Evolutionary conservation across 2,113 vertebrate species (phyloP).

Genomic region (Coryphaenoides rupestris): DNA sequence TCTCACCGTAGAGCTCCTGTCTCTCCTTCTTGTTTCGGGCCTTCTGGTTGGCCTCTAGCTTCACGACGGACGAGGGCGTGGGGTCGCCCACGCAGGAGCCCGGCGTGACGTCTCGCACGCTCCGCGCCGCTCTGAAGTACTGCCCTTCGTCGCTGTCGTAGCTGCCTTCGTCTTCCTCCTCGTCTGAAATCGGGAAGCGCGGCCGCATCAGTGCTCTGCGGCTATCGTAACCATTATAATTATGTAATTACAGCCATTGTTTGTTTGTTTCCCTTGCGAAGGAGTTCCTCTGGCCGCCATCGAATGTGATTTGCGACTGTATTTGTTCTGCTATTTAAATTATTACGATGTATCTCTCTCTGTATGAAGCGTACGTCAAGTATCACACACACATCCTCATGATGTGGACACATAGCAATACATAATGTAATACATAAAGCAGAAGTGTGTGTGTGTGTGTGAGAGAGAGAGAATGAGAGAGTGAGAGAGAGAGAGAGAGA

Average conservation of each 20-base stretch:
- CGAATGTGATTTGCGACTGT: too few species aligned
- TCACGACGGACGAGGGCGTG: conserved; percentile 90
- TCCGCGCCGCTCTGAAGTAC: conserved; percentile 57
- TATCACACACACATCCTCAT: too few species aligned
- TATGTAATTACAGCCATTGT: not conserved
- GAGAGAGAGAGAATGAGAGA: too few species aligned
- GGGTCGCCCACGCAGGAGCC: conserved; percentile 76
- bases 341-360: too few species aligned
- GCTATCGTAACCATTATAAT: not conserved
- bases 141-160: conserved; percentile 84
- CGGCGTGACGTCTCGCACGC: conserved; percentile 64
- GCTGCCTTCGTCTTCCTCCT: conserved; percentile 77
- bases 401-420: too few species aligned
- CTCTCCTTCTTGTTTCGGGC: conserved; percentile 95
- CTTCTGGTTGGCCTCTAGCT: conserved; percentile 96
- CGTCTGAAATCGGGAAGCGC: conserved; percentile 51
- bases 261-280: not conserved
- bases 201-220: not conserved
- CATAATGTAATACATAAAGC: too few species aligned
- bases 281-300: not conserved
- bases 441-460: too few species aligned
- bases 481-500: too few species aligned
- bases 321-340: too few species aligned
- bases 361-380: too few species aligned
- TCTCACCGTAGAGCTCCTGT: conserved; percentile 86